phyloP scores from a whole-genome alignment of 2,888 invertebrate genomes.

The Teinopalpus imperialis region DNA sequence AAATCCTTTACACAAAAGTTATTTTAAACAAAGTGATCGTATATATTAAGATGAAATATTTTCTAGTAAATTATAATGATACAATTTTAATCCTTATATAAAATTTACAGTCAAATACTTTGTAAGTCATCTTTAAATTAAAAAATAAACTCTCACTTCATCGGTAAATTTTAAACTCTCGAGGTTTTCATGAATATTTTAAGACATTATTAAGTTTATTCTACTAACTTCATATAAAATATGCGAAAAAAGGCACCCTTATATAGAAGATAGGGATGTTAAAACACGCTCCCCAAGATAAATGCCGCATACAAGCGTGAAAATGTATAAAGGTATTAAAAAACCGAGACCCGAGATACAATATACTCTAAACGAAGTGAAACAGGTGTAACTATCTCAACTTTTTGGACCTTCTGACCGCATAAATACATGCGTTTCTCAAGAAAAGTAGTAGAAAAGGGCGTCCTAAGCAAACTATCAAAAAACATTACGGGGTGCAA shows the following conservation, averaged over 20 bases:
- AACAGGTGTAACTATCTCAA: neutral
- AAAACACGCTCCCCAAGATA: neutral
- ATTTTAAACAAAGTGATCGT: too few species aligned
- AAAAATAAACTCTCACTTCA: too few species aligned
- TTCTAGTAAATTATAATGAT: too few species aligned
- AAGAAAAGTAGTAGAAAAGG: slow-evolving; percentile 15
- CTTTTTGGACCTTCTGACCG: neutral
- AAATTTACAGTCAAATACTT: too few species aligned
- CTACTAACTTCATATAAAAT: too few species aligned
- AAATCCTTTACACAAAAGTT: too few species aligned
- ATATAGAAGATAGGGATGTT: neutral
- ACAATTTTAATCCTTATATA: too few species aligned
- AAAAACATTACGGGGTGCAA: slow-evolving; percentile 80
- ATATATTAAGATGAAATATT: too few species aligned
- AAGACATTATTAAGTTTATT: too few species aligned
- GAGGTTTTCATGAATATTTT: too few species aligned
- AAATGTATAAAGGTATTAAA: slow-evolving; percentile 1
- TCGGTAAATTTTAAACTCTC: too few species aligned
- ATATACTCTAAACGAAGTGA: neutral
- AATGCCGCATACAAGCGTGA: neutral
- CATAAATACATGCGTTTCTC: slow-evolving; percentile 2
- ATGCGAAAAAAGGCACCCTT: neutral
- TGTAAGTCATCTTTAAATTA: too few species aligned
- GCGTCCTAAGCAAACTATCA: slow-evolving; percentile 69
- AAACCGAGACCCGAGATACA: slow-evolving; percentile 3